phyloP scores from a whole-genome alignment of 2,113 vertebrate genomes.

The Urocitellus parryii region DNA sequence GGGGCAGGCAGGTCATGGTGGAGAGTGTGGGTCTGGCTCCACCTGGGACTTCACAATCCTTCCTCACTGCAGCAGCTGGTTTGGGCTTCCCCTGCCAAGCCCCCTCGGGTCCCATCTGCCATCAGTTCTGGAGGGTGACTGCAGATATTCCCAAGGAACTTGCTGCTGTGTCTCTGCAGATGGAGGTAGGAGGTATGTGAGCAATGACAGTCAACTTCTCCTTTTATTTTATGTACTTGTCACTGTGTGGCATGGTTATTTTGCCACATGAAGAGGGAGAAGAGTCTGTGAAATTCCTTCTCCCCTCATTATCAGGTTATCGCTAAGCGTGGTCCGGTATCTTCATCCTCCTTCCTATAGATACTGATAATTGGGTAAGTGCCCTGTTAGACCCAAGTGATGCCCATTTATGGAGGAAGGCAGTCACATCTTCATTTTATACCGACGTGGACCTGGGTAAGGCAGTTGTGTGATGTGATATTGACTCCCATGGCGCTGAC shows the following conservation, averaged over 20 bases:
- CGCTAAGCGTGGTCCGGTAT: neutral
- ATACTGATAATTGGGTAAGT: neutral
- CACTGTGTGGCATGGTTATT: neutral
- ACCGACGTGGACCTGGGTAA: neutral
- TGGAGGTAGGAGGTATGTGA: neutral
- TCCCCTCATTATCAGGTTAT: neutral
- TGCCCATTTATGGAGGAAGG: neutral
- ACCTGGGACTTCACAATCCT: too few relatives aligned
- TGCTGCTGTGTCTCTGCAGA: neutral
- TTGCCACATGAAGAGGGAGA: too few relatives aligned
- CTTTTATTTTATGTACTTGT: neutral
- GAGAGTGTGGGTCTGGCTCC: too few relatives aligned
- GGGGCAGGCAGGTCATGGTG: too few relatives aligned
- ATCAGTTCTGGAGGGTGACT: neutral
- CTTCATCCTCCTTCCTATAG: neutral
- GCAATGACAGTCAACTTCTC: too few relatives aligned
- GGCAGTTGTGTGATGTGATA: too few relatives aligned
- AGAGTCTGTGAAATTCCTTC: neutral
- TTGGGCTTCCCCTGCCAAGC: too few relatives aligned
- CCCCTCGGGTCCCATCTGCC: neutral
- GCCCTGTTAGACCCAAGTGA: neutral
- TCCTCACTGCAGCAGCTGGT: too few relatives aligned
- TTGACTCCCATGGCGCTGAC: neutral
- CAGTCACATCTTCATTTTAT: neutral
- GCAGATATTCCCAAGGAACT: neutral